Evolutionary conservation across 2,113 vertebrate genomes (phyloP).

Genomic region (Scalopus aquaticus): DNA sequence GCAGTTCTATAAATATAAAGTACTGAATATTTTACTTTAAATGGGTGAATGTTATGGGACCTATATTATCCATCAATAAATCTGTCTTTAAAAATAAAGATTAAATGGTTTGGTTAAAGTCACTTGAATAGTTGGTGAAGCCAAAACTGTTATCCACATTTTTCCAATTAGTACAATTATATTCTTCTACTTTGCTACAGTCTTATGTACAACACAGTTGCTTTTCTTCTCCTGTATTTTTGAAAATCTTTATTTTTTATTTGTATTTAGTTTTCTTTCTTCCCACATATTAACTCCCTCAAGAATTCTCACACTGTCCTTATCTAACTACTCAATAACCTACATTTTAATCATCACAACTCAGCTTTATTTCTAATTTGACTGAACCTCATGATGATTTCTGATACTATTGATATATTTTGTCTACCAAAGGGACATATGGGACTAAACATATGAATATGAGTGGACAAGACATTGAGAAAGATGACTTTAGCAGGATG

Average conservation of each 20-base stretch:
- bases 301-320: background rate
- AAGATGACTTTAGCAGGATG: background rate
- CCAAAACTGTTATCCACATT: background rate
- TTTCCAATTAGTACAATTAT: background rate
- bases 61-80: background rate
- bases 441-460: background rate
- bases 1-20: background rate
- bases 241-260: background rate
- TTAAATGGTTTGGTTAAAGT: background rate
- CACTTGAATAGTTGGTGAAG: background rate
- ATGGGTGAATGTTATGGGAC: background rate
- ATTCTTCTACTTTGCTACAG: background rate
- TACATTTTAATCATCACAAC: background rate
- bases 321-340: slow-evolving; percentile 23
- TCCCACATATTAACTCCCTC: background rate
- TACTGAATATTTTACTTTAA: background rate
- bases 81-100: background rate
- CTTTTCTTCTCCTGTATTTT: background rate
- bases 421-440: background rate
- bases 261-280: background rate
- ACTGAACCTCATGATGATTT: background rate
- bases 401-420: slow-evolving; percentile 34
- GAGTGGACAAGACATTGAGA: background rate
- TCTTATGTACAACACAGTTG: background rate
- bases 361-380: background rate